Evolutionary conservation across 2,113 vertebrate species (phyloP).

Genomic region (Eulemur macaco): DNA sequence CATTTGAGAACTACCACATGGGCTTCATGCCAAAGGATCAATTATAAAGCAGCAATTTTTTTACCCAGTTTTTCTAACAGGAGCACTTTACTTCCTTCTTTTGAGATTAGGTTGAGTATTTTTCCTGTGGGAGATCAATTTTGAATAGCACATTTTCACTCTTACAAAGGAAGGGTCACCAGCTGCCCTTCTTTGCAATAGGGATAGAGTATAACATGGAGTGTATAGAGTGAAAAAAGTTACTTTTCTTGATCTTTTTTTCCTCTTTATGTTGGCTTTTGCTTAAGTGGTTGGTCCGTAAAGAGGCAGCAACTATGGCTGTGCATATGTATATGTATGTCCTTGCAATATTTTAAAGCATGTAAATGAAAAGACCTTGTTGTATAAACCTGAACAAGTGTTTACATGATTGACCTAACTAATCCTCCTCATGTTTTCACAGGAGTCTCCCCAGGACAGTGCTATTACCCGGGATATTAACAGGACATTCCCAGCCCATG

Average conservation of each 20-base stretch:
- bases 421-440: background rate
- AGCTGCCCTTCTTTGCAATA: background rate
- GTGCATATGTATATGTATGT: background rate
- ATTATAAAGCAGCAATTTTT: constrained; percentile 39
- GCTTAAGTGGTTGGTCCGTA: background rate
- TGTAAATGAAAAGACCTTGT: background rate
- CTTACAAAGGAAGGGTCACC: background rate
- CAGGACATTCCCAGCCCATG: constrained; percentile 98
- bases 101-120: constrained; percentile 19
- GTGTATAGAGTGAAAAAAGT: background rate
- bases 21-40: background rate
- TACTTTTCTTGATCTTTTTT: background rate
- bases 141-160: constrained; percentile 38
- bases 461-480: constrained; percentile 99
- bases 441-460: constrained; percentile 99
- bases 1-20: constrained; percentile 22
- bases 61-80: background rate
- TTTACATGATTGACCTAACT: background rate
- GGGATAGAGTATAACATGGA: background rate
- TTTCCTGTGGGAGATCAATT: constrained; percentile 23
- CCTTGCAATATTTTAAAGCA: background rate
- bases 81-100: background rate
- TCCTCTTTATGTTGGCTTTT: background rate
- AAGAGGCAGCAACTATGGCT: background rate
- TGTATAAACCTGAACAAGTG: background rate